These are phyloP conservation scores for Saguinus midas DNA, from an alignment of 2,113 vertebrate genomes.

Conservation along the genomic window DNA sequence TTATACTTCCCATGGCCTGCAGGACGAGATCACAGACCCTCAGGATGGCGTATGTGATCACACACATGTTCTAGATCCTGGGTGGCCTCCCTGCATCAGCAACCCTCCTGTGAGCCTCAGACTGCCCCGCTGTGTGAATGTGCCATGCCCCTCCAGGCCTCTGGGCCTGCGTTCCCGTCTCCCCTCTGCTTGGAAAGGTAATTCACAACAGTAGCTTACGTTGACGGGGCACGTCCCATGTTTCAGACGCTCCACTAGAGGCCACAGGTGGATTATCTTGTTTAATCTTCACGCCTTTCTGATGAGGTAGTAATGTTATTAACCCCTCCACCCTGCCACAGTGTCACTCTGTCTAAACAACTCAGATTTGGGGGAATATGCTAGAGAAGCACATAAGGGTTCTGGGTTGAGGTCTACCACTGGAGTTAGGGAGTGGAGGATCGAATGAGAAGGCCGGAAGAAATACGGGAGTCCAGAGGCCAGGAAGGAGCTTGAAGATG, in stretches of 20 bases:
- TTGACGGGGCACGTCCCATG: accelerated
- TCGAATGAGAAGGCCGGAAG: not conserved
- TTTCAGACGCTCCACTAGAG: not conserved
- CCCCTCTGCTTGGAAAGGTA: not conserved
- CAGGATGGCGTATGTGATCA: accelerated
- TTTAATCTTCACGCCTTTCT: not conserved
- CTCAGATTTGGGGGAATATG: not conserved
- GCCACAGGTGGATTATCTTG: accelerated
- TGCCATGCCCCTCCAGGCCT: accelerated
- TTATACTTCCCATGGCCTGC: not conserved
- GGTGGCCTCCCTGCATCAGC: not conserved
- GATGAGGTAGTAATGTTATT: accelerated
- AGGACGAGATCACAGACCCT: not conserved
- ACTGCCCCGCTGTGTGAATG: too few species aligned
- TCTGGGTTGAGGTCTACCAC: not conserved
- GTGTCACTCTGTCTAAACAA: accelerated
- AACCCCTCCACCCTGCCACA: not conserved
- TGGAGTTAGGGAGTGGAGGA: not conserved
- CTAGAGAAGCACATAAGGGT: not conserved
- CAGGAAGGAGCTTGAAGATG: not conserved
- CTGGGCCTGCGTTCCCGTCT: not conserved
- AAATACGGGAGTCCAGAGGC: not conserved
- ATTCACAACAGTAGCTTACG: not conserved
- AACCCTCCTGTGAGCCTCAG: accelerated
- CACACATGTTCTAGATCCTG: accelerated